Evolutionary conservation across 2,888 invertebrate species (phyloP), one percentile per base, ranked within the genome.

Genomic region (Nephrotoma guestfalica): DNA sequence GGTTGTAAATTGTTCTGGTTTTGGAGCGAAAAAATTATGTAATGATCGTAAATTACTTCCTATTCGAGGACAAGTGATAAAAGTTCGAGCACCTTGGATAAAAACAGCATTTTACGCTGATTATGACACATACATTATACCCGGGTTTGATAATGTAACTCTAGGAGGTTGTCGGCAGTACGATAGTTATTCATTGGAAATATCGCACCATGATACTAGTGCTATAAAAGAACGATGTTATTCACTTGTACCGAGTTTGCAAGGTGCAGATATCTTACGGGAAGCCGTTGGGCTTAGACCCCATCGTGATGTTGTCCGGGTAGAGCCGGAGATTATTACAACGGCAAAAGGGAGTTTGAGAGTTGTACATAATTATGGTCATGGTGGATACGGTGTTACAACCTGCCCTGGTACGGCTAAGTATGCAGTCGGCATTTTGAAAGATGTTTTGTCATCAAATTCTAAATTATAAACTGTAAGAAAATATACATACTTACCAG

Each of bases 351-450:
- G 93, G 0, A 92, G 90, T 88, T 88, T 92, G 0, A 93, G 94
- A 93, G 93, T 98, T 45, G 95, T 98, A 6, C 98, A 99, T 90
- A 97, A 98, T 91, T 98, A 98, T 90, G 98, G 98, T 0, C 98
- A 98, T 90, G 98, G 98, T 0, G 98, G 97, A 0, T 97, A 98
- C 90, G 98, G 98, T 0, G 96, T 98, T 0, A 96, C 96, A 87
- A 94, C 97, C 51, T 96, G 97, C 5, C 98, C 98, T 42, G 98
- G 98, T 7, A 97, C 97, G 0, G 94, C 96, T 0, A 92, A 94
- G 87, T 93, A 97, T 89, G 97, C 97, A 0, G 94, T 96, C 0
- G 90, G 93, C 86, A 91, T 96, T 18, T 95, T 95, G 0, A 92
- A 84, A 6, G n/a, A 84, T n/a, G 13, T 15, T 4, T 15, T 41